These are phyloP conservation scores for Bujurquina vittata DNA, from an alignment of 2,113 vertebrate species.

Conservation along the genomic window DNA sequence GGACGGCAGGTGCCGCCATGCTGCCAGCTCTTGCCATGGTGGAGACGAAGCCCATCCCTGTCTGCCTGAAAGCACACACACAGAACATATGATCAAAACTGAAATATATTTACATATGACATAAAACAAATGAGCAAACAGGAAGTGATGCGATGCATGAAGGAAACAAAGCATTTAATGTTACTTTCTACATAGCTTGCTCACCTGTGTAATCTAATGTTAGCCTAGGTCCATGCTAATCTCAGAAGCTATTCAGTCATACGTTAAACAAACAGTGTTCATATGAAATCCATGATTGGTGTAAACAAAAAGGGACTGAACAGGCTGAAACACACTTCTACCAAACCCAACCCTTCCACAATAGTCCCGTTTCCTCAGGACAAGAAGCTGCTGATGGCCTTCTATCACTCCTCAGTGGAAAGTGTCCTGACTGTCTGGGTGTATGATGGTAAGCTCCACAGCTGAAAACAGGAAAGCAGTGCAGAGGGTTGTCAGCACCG, in stretches of 20 bases:
- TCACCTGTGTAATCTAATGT: background rate
- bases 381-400: too few relatives aligned
- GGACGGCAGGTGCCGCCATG: conserved; percentile 89
- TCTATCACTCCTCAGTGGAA: too few relatives aligned
- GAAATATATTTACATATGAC: background rate
- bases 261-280: background rate
- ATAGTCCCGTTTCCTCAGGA: too few relatives aligned
- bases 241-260: background rate
- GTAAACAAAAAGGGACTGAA: too few relatives aligned
- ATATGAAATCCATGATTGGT: background rate
- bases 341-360: too few relatives aligned
- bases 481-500: too few relatives aligned
- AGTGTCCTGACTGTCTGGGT: too few relatives aligned
- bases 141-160: background rate
- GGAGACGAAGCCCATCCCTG: conserved; percentile 89
- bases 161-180: background rate
- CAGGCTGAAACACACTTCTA: background rate
- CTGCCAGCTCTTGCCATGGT: conserved; percentile 89
- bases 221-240: background rate
- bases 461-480: too few relatives aligned
- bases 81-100: background rate
- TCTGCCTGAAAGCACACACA: conserved; percentile 81
- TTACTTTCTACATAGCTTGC: background rate
- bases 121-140: background rate
- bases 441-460: too few relatives aligned